A percentile compares a stretch with the other conserved stretches of the same genome.
phyloP scores from a whole-genome alignment of 1,140 invertebrate species.

The Neuroterus valhalla region DNA sequence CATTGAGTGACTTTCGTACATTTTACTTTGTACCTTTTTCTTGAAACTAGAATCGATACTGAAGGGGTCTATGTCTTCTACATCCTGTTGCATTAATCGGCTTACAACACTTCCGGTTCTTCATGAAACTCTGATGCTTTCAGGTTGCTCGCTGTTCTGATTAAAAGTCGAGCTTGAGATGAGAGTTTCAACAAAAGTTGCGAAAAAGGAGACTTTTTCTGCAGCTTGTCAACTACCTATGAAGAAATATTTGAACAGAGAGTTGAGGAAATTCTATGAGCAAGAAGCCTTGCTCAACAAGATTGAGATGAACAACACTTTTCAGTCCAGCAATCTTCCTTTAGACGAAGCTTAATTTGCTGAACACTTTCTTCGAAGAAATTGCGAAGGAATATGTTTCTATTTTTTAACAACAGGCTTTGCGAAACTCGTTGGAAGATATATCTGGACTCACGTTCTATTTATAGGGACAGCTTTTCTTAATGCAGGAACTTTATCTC shows the following conservation, averaged over 20 bases:
- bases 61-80: not conserved
- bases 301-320: not conserved
- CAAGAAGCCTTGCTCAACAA: not conserved
- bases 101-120: slow-evolving; percentile 33
- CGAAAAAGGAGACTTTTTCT: not conserved
- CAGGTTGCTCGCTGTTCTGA: slow-evolving; percentile 14
- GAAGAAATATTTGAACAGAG: not conserved
- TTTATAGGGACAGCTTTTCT: too few relatives aligned
- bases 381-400: too few relatives aligned
- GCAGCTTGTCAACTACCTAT: slow-evolving; percentile 5
- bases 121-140: slow-evolving; percentile 30
- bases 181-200: not conserved
- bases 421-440: too few relatives aligned
- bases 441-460: too few relatives aligned
- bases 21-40: too few relatives aligned
- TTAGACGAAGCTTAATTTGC: too few relatives aligned
- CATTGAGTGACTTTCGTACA: too few relatives aligned
- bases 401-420: too few relatives aligned
- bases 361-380: too few relatives aligned
- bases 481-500: too few relatives aligned
- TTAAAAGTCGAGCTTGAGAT: slow-evolving; percentile 12
- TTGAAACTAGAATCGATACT: not conserved
- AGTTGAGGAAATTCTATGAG: not conserved
- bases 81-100: slow-evolving; percentile 36
- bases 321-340: too few relatives aligned